Conservation (phyloP, 1,140 invertebrate species). For the Laupala kohalensis region DNA sequence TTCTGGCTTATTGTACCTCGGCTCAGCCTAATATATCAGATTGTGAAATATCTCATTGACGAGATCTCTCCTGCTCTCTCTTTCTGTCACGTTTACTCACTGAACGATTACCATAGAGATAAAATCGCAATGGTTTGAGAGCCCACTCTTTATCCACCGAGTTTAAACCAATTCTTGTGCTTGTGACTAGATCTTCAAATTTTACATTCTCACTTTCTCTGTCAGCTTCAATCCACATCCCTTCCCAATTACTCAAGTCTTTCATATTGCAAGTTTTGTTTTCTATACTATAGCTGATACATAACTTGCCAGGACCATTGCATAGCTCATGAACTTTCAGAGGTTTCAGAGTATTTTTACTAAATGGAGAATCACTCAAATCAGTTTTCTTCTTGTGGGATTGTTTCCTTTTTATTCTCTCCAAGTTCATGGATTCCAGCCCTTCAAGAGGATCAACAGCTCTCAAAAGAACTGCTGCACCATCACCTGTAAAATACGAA, state of each 20-base stretch:
- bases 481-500: constrained; percentile 33
- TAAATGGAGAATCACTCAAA: neutral
- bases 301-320: constrained; percentile 68
- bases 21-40: no score
- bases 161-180: constrained; percentile 53
- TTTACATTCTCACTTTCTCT: constrained; percentile 19
- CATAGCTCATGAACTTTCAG: constrained; percentile 46
- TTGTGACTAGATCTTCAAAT: constrained; percentile 33
- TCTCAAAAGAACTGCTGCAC: constrained; percentile 56
- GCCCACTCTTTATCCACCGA: constrained; percentile 48
- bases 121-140: constrained; percentile 50
- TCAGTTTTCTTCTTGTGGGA: neutral
- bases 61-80: constrained; percentile 24
- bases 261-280: constrained; percentile 43
- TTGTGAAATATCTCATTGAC: no score
- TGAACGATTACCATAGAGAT: constrained; percentile 37
- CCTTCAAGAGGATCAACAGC: constrained; percentile 55
- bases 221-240: constrained; percentile 50
- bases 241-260: constrained; percentile 33
- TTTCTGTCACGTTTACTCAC: constrained; percentile 44
- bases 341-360: constrained; percentile 14
- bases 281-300: constrained; percentile 48
- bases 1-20: no score
- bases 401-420: constrained; percentile 11
- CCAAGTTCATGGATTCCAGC: constrained; percentile 38